These are phyloP conservation scores for Dryocosmus kuriphilus DNA, from an alignment of 2,888 invertebrate species.

Conservation along the genomic window DNA sequence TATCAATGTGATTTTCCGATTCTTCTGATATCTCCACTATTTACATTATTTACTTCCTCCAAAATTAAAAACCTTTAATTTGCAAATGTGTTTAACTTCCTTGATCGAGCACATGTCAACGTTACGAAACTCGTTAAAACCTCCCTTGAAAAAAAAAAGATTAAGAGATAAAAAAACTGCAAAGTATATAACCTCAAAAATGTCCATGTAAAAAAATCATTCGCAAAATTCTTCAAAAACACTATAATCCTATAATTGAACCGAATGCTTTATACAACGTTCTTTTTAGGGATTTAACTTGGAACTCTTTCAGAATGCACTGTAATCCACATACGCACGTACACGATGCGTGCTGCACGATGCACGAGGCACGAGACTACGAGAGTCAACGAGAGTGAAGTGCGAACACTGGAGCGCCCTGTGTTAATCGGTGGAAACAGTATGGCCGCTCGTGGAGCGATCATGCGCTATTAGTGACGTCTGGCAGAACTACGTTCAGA, in stretches of 20 bases:
- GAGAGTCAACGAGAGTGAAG: no score
- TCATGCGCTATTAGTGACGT: no score
- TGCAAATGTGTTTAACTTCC: background rate
- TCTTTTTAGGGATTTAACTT: background rate
- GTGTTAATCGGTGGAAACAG: no score
- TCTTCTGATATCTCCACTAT: constrained; percentile 44
- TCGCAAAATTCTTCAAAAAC: background rate
- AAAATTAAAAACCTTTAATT: background rate
- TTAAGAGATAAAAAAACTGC: no score
- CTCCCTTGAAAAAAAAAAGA: background rate
- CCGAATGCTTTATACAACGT: background rate
- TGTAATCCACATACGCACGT: background rate
- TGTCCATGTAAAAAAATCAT: background rate
- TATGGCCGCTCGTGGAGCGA: no score
- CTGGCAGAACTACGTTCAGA: no score
- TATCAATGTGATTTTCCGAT: constrained; percentile 43
- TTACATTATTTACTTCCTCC: constrained; percentile 14
- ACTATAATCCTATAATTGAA: background rate
- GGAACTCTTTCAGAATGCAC: background rate
- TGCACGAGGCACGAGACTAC: no score
- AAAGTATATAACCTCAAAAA: background rate
- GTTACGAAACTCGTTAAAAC: background rate
- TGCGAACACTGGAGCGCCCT: no score
- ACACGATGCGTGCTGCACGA: background rate
- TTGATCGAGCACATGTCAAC: background rate